A percentile compares a stretch with the other conserved stretches of the same genome.
Evolutionary conservation across 92 coral and sea anemone genomes (phyloP).

Genomic region (Galaxea fascicularis): DNA sequence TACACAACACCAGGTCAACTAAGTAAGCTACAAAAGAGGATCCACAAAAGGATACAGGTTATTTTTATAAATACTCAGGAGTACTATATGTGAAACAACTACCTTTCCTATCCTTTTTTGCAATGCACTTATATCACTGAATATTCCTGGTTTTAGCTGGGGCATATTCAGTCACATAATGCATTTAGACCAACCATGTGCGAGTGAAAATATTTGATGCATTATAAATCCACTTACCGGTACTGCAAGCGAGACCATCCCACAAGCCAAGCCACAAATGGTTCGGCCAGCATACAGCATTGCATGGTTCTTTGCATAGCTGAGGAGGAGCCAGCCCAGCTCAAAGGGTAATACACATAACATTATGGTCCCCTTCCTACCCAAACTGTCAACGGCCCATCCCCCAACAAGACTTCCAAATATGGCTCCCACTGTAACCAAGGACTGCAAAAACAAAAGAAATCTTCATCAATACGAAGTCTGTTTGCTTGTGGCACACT

Average conservation of each 20-base stretch:
- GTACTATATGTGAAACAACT: too few relatives aligned
- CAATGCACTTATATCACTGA: too few relatives aligned
- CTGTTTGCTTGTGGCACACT: not conserved
- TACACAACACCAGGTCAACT: too few relatives aligned
- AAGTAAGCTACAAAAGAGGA: too few relatives aligned
- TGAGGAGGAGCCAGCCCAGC: constrained; percentile 86
- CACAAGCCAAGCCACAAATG: constrained; percentile 82
- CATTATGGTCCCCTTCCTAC: constrained; percentile 87
- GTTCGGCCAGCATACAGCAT: constrained; percentile 84
- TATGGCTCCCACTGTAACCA: constrained; percentile 81
- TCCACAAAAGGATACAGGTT: too few relatives aligned
- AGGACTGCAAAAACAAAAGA: constrained; percentile 62
- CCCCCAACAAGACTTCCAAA: constrained; percentile 82
- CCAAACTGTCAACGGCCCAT: constrained; percentile 74
- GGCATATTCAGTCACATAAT: too few relatives aligned
- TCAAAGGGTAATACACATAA: constrained; percentile 78
- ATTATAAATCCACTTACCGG: constrained; percentile 78
- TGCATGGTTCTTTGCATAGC: constrained; percentile 59
- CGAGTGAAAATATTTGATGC: too few relatives aligned
- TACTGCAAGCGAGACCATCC: constrained; percentile 81
- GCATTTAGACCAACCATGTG: too few relatives aligned
- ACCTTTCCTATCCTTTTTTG: too few relatives aligned
- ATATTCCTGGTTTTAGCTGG: too few relatives aligned
- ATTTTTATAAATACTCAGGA: too few relatives aligned
- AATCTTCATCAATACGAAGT: not conserved